These are phyloP conservation scores for Eupithecia vulgata DNA, from an alignment of 2,888 invertebrate genomes.

Conservation along the genomic window DNA sequence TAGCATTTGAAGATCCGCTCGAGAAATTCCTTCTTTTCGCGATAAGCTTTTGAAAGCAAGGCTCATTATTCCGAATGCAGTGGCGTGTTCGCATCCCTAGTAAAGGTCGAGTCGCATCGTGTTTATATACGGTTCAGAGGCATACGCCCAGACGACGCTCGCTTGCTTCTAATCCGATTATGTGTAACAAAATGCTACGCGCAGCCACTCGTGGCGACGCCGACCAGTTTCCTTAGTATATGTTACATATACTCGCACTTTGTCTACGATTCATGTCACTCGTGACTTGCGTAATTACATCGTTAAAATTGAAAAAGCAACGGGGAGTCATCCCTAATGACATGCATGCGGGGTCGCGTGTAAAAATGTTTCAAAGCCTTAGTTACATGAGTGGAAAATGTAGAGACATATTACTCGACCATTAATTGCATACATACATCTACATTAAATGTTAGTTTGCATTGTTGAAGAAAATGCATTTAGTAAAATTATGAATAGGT, in stretches of 20 bases:
- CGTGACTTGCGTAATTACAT: conserved; percentile 49
- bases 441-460: conserved; percentile 14
- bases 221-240: conserved; percentile 58
- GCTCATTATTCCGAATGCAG: conserved; percentile 52
- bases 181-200: conserved; percentile 79
- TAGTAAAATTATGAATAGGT: neutral
- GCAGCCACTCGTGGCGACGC: conserved; percentile 58
- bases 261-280: conserved; percentile 50
- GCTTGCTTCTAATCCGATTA: conserved; percentile 74
- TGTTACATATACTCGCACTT: conserved; percentile 52
- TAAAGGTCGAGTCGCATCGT: conserved; percentile 58
- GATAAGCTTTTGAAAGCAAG: conserved; percentile 36
- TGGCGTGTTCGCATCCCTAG: conserved; percentile 57
- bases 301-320: conserved; percentile 49
- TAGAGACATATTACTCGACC: conserved; percentile 28
- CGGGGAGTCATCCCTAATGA: conserved; percentile 43
- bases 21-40: conserved; percentile 37
- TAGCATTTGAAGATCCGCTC: conserved; percentile 25
- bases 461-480: conserved; percentile 9
- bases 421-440: conserved; percentile 29
- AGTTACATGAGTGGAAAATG: conserved; percentile 29
- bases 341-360: conserved; percentile 36
- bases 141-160: conserved; percentile 69
- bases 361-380: conserved; percentile 37
- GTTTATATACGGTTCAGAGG: conserved; percentile 72